Conservation (phyloP, 2,797 vertebrate species). For the Bradypus variegatus region DNA sequence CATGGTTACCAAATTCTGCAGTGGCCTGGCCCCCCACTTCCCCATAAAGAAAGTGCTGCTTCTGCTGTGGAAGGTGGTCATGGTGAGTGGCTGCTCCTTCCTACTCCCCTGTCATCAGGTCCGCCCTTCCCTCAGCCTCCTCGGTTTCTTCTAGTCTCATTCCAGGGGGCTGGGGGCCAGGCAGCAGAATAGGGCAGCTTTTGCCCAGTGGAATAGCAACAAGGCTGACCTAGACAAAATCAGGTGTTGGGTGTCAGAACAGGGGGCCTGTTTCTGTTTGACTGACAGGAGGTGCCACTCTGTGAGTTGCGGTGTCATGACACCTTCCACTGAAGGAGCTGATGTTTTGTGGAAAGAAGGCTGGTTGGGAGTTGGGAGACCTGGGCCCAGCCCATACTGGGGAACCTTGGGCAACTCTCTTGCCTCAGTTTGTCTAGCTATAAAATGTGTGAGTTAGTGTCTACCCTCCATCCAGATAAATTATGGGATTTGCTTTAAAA, state of each 20-base stretch:
- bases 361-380: not conserved
- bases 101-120: not conserved
- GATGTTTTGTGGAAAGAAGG: not conserved
- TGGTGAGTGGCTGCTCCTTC: slow-evolving; percentile 78
- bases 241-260: not conserved
- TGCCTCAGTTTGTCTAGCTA: slow-evolving; percentile 25
- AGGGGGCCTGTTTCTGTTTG: not conserved
- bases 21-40: slow-evolving; percentile 91
- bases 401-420: not conserved
- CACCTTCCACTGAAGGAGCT: not conserved
- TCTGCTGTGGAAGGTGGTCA: slow-evolving; percentile 92
- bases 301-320: not conserved
- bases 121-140: not conserved
- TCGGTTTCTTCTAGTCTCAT: not conserved
- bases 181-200: not conserved
- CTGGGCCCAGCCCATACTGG: not conserved
- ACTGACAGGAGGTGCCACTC: not conserved
- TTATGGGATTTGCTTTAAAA: not conserved
- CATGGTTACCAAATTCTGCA: slow-evolving; percentile 97
- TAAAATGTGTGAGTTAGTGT: not conserved
- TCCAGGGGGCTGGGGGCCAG: not conserved
- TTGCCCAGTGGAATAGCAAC: not conserved
- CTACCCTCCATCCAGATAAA: not conserved
- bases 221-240: not conserved
- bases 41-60: slow-evolving; percentile 97